Evolutionary conservation across 2,113 vertebrate species (phyloP), one percentile per base, ranked within the genome.

Genomic region (Cheirogaleus medius): DNA sequence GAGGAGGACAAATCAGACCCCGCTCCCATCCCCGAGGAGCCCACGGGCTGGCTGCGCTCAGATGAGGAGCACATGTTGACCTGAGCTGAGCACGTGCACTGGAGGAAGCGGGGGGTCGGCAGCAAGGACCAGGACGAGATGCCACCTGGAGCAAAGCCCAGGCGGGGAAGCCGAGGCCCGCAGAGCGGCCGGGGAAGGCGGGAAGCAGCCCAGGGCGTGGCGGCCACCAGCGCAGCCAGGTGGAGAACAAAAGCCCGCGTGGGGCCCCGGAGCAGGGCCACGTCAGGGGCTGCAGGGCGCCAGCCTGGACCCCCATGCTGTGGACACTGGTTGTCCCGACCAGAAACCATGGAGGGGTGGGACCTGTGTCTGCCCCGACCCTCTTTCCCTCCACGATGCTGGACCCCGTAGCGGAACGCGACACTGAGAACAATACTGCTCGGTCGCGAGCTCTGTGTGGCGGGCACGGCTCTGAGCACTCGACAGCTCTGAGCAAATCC

Each of bases 381-480:
- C 37, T 42, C 14, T 49, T 8, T 68, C 39, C 21, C 60, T 52
- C 81, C 49, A 12, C 0, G 6, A 11, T 25, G n/a, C 9, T n/a
- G 74, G 34, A 29, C 8, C 58, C 27, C n/a, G 21, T 3, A 32
- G 37, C 66, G 23, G 37, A 47, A 1, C 34, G 42, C 1, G 6
- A 3, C 0, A 20, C 23, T 11, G 4, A 73, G 37, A 49, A 23
- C 23, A 44, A 37, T 29, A 25, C 14, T 13, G 32, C 7, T 37
- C 17, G 8, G 11, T 6, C 12, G 4, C 1, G 1, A 3, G 13
- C 21, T 17, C 27, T 25, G 1, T 42, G 34, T 3, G 3, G 17
- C 21, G 14, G 9, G 14, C 66, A 7, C 5, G 0, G 0, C 23
- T n/a, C 18, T n/a, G 10, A 17, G 6, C 15, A 15, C 7, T 1